Conservation (phyloP, 2,888 invertebrate species). For the Geophilus truncorum region DNA sequence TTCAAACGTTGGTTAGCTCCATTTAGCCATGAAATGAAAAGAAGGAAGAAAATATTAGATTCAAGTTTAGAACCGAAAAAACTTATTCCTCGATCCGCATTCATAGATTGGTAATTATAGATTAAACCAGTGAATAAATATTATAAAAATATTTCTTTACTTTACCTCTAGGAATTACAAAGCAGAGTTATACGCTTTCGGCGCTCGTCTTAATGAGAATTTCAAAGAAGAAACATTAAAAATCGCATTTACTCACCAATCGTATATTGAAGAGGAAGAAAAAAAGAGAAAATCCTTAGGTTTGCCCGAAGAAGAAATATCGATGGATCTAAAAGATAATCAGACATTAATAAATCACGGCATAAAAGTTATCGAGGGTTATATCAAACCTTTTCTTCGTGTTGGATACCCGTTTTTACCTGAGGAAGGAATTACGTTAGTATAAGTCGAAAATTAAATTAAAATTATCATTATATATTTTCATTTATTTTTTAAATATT, state of each 20-base stretch:
- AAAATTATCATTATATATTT: background rate
- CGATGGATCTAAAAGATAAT: conserved; percentile 63
- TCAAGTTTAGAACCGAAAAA: background rate
- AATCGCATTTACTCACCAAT: conserved; percentile 71
- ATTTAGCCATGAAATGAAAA: background rate
- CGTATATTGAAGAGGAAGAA: conserved; percentile 68
- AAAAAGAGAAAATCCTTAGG: conserved; percentile 63
- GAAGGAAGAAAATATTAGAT: background rate
- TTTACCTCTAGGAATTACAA: conserved; percentile 68
- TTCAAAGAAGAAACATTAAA: conserved; percentile 66
- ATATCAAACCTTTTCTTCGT: conserved; percentile 64
- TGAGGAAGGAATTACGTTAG: conserved; percentile 62
- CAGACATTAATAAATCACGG: conserved; percentile 58
- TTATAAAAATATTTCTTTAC: background rate
- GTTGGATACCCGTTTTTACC: conserved; percentile 67
- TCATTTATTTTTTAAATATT: background rate
- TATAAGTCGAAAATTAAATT: background rate
- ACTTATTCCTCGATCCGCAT: background rate
- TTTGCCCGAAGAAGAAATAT: conserved; percentile 53
- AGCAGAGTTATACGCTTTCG: conserved; percentile 82
- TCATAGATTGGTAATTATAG: background rate
- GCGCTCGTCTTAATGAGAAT: conserved; percentile 74
- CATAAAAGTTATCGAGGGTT: conserved; percentile 59
- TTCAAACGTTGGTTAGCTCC: background rate
- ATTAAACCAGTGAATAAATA: background rate